These are phyloP conservation scores for Drosophila tropicalis DNA, from an alignment of 1,140 invertebrate genomes.

Conservation along the genomic window DNA sequence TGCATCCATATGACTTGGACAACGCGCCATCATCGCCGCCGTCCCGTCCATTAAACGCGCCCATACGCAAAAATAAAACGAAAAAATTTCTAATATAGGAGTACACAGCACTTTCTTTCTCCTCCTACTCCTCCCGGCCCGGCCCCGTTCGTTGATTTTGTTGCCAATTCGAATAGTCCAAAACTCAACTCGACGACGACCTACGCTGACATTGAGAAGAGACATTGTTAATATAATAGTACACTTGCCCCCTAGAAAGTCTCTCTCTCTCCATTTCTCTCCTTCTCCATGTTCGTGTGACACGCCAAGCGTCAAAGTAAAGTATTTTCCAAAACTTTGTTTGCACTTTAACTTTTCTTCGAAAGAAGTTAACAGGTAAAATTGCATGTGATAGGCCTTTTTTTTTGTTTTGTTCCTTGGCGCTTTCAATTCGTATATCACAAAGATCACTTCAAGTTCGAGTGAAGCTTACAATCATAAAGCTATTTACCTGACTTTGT, in stretches of 20 bases:
- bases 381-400: background rate
- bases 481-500: too few relatives aligned
- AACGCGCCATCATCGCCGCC: constrained; percentile 11
- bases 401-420: too few relatives aligned
- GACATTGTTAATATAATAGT: constrained; percentile 9
- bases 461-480: too few relatives aligned
- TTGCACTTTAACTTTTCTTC: constrained; percentile 16
- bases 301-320: constrained; percentile 52
- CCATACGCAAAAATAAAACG: constrained; percentile 22
- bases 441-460: too few relatives aligned
- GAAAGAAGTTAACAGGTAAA: constrained; percentile 3
- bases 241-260: background rate
- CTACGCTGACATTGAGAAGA: constrained; percentile 54
- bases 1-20: constrained; percentile 71
- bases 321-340: constrained; percentile 6
- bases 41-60: constrained; percentile 31
- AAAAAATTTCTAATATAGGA: too few relatives aligned
- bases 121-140: too few relatives aligned
- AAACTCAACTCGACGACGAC: constrained; percentile 35
- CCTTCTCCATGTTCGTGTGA: constrained; percentile 49
- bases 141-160: too few relatives aligned
- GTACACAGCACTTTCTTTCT: too few relatives aligned
- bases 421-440: background rate
- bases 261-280: constrained; percentile 9
- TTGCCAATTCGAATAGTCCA: too few relatives aligned